These are phyloP conservation scores for Allochrocebus solatus DNA, from an alignment of 2,797 vertebrate species.

Conservation along the genomic window DNA sequence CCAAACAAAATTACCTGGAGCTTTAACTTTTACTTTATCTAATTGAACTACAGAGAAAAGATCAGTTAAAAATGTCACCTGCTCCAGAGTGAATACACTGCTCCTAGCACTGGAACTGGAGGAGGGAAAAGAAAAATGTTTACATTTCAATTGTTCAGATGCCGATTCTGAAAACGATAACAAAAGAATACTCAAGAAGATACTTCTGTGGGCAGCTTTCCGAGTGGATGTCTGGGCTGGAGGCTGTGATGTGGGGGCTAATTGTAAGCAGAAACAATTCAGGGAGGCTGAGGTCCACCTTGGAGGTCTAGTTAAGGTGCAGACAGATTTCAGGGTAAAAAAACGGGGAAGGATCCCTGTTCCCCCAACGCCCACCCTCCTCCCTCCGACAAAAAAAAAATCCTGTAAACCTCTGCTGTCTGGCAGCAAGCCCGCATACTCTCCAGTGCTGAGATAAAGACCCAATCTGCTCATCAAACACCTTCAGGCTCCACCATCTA, in stretches of 20 bases:
- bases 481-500: slow-evolving; percentile 94
- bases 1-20: slow-evolving; percentile 63
- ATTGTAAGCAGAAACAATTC: slow-evolving; percentile 47
- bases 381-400: slow-evolving; percentile 50
- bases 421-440: slow-evolving; percentile 78
- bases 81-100: slow-evolving; percentile 52
- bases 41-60: slow-evolving; percentile 74
- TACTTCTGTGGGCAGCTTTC: slow-evolving; percentile 63
- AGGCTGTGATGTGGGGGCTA: slow-evolving; percentile 39
- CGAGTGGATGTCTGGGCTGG: slow-evolving; percentile 36
- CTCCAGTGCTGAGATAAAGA: slow-evolving; percentile 86
- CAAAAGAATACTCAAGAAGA: slow-evolving; percentile 76
- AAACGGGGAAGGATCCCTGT: slow-evolving; percentile 34
- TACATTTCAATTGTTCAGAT: slow-evolving; percentile 74
- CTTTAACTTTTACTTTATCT: slow-evolving; percentile 76
- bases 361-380: background rate
- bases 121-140: slow-evolving; percentile 79
- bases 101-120: background rate
- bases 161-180: slow-evolving; percentile 70
- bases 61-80: slow-evolving; percentile 62
- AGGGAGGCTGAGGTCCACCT: background rate
- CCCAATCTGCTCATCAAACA: slow-evolving; percentile 93
- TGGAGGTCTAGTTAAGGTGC: slow-evolving; percentile 34
- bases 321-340: slow-evolving; percentile 62
- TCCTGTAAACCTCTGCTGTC: slow-evolving; percentile 73